Conservation (phyloP, 2,113 vertebrate genomes). For the Suricata suricatta region DNA sequence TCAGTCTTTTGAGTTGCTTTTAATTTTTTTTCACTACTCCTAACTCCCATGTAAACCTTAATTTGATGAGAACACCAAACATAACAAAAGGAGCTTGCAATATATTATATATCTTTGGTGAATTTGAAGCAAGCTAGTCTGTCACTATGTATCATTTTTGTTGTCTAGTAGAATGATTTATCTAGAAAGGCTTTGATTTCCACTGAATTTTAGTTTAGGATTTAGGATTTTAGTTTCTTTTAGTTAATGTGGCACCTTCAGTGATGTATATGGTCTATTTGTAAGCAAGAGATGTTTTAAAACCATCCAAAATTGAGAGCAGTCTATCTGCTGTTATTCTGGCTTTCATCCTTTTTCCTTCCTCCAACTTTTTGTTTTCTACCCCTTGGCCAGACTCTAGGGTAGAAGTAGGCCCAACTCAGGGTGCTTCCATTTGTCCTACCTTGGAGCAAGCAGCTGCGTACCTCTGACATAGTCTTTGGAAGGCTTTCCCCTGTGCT, state of each 20-base stretch:
- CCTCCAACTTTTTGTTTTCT: not conserved
- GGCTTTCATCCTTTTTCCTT: not conserved
- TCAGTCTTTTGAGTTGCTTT: not conserved
- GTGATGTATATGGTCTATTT: not conserved
- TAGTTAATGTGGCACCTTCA: not conserved
- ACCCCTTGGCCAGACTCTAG: not conserved
- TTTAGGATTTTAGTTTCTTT: conserved; percentile 18
- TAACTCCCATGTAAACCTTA: not conserved
- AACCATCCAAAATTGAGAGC: not conserved
- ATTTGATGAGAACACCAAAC: not conserved
- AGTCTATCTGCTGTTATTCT: not conserved
- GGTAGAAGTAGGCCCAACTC: not conserved
- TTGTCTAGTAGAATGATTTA: not conserved
- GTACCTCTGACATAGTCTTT: not conserved
- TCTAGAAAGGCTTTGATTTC: not conserved
- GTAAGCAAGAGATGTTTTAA: conserved; percentile 9
- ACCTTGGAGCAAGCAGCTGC: not conserved
- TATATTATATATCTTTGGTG: not conserved
- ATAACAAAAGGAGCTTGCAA: not conserved
- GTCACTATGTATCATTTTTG: not conserved
- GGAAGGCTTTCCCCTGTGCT: not conserved
- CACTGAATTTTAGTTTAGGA: not conserved
- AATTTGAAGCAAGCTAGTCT: not conserved
- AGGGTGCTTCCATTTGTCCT: not conserved
- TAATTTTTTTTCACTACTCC: not conserved